Evolutionary conservation across 2,113 vertebrate species (phyloP), one percentile per base, ranked within the genome.

Genomic region (Bos javanicus): DNA sequence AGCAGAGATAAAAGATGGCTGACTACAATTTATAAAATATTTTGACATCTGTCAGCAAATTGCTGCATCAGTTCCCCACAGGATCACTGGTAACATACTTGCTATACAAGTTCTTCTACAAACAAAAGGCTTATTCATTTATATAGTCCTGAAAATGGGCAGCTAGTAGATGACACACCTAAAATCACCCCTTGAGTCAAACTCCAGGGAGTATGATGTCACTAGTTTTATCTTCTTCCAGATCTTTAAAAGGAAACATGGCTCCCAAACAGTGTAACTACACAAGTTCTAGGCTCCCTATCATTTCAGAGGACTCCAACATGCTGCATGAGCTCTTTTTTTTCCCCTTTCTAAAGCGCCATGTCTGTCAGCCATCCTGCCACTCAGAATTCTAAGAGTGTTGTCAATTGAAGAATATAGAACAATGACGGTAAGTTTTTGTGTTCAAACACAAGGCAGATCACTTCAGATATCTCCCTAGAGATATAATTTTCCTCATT

Each of bases 241-340:
- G 80, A 92, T 87, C 85, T 94, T 94, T 95, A 98, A 96, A 98
- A 97, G 91, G 87, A 98, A 97, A 96, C 76, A 96, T 1, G 48
- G 89, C n/a, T 95, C 80, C 95, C 48, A 91, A 97, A 88, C 87
- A 50, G 0, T 83, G 56, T 92, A 87, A 91, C 89, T 97, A 83
- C 54, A 82, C 87, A 90, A 85, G 81, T 71, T 95, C 95, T 95
- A 98, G 78, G 7, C 43, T 13, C 46, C 50, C 16, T 92, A 86
- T 96, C 59, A 74, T 64, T 98, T 89, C 94, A 67, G 60, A 95
- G 78, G 54, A 54, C 78, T 94, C 54, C 48, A 71, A 62, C 43
- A 91, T 83, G 36, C 23, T 87, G 19, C 54, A 30, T 21, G 59
- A 94, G 25, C 54, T 71, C 9, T 87, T 78, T 91, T 80, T 95